Conservation (phyloP, 1,140 invertebrate species). For the Drosophila trapezifrons region DNA sequence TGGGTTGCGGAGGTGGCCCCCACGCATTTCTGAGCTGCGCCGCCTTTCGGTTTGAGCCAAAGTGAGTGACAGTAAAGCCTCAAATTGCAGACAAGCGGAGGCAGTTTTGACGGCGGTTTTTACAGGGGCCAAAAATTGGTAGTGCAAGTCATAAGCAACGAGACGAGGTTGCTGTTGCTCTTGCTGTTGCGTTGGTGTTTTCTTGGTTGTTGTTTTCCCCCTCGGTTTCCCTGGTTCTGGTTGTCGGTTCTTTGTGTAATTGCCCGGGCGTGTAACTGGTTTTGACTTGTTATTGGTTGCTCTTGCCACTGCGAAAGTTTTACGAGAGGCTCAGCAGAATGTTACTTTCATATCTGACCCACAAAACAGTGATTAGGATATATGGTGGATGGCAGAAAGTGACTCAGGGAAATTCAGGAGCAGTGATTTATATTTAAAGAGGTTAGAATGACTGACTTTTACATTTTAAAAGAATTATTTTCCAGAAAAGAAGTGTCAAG, state of each 20-base stretch:
- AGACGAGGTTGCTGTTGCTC: not conserved
- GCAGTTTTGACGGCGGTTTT: conserved; percentile 26
- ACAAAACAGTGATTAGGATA: conserved; percentile 23
- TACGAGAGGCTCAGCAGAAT: conserved; percentile 9
- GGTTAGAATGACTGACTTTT: no score
- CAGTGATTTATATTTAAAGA: not conserved
- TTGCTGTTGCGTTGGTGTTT: conserved; percentile 39
- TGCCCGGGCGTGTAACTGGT: conserved; percentile 59
- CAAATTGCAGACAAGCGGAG: conserved; percentile 70
- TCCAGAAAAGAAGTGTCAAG: not conserved
- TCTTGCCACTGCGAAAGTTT: conserved; percentile 23
- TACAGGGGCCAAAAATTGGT: conserved; percentile 29
- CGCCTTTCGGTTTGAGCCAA: conserved; percentile 24
- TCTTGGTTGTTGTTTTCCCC: conserved; percentile 25
- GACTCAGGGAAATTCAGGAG: not conserved
- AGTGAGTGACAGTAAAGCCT: conserved; percentile 74
- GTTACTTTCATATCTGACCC: conserved; percentile 57
- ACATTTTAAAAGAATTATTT: not conserved
- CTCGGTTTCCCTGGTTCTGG: conserved; percentile 20
- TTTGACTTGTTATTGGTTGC: conserved; percentile 60
- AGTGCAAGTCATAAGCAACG: conserved; percentile 44
- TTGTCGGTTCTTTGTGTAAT: conserved; percentile 43
- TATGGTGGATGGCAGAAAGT: conserved; percentile 4
- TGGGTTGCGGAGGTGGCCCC: conserved; percentile 54
- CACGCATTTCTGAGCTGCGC: conserved; percentile 44